A percentile compares a stretch with the other conserved stretches of the same genome.
These are phyloP conservation scores for Mobula birostris DNA, from an alignment of 2,113 vertebrate genomes.

Conservation along the genomic window DNA sequence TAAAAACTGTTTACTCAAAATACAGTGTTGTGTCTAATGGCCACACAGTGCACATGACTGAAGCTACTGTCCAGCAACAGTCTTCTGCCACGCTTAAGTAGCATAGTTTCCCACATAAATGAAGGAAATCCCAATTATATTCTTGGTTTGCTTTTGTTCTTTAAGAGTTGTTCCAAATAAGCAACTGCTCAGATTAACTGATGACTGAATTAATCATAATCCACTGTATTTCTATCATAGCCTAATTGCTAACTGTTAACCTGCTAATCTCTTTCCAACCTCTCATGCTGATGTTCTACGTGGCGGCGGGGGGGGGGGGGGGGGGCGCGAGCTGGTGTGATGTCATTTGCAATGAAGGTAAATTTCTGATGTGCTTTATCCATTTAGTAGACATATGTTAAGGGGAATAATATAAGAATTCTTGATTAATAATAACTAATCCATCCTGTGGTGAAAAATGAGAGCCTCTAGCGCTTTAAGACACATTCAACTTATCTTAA, in stretches of 20 bases:
- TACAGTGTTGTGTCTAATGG: too few species aligned
- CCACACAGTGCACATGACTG: too few species aligned
- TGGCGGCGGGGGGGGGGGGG: neutral
- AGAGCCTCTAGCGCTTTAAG: neutral
- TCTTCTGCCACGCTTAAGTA: too few species aligned
- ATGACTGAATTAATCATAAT: too few species aligned
- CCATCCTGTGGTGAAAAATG: neutral
- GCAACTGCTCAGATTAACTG: too few species aligned
- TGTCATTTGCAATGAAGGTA: neutral
- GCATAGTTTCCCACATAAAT: too few species aligned
- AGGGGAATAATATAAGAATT: neutral
- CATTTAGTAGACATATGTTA: neutral
- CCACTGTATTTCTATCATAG: neutral
- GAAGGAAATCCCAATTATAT: too few species aligned
- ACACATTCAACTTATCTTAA: neutral
- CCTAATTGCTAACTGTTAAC: neutral
- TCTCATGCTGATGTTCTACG: neutral
- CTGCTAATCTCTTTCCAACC: neutral
- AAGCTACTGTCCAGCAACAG: too few species aligned
- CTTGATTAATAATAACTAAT: neutral
- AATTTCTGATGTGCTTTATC: neutral
- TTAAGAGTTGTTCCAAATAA: too few species aligned
- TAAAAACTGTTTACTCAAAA: neutral
- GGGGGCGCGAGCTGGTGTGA: neutral
- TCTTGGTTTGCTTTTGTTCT: too few species aligned